These are phyloP conservation scores for Oriolus oriolus DNA, from an alignment of 2,113 vertebrate genomes.

Conservation along the genomic window DNA sequence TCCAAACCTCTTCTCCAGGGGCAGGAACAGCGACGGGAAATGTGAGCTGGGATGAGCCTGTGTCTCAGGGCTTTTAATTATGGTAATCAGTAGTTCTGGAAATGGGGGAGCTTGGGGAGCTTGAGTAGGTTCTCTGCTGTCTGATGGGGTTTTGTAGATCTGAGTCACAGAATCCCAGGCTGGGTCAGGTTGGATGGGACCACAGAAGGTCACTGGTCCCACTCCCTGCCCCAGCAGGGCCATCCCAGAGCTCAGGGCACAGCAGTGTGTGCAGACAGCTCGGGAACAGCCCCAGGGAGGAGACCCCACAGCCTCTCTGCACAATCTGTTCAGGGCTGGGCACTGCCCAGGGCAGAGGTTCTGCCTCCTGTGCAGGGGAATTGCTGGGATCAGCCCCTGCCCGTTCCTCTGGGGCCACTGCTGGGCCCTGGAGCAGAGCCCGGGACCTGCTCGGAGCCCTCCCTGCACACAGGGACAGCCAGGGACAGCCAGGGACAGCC, in stretches of 20 bases:
- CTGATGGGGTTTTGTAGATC: not conserved
- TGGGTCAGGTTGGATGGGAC: not conserved
- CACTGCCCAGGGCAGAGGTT: not conserved
- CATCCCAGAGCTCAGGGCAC: not conserved
- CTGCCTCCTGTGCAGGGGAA: not conserved
- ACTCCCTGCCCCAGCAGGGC: not conserved
- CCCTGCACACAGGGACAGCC: not conserved
- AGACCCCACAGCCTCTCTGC: not conserved
- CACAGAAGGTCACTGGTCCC: not conserved
- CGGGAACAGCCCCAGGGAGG: not conserved
- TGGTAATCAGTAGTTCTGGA: not conserved
- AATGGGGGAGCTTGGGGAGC: rapidly evolving
- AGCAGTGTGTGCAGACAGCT: rapidly evolving
- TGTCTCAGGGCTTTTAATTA: not conserved
- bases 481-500: not conserved
- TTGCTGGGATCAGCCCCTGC: not conserved
- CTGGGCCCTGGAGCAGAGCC: not conserved
- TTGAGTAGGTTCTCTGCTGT: not conserved
- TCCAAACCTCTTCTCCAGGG: not conserved
- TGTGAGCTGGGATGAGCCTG: not conserved
- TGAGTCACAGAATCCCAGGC: rapidly evolving
- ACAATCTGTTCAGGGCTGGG: not conserved
- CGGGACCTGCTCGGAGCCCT: not conserved
- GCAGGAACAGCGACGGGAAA: not conserved
- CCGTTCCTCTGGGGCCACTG: rapidly evolving